A percentile compares a stretch with the other conserved stretches of the same genome.
Conservation (phyloP, 2,113 vertebrate species). For the Bubo bubo region DNA sequence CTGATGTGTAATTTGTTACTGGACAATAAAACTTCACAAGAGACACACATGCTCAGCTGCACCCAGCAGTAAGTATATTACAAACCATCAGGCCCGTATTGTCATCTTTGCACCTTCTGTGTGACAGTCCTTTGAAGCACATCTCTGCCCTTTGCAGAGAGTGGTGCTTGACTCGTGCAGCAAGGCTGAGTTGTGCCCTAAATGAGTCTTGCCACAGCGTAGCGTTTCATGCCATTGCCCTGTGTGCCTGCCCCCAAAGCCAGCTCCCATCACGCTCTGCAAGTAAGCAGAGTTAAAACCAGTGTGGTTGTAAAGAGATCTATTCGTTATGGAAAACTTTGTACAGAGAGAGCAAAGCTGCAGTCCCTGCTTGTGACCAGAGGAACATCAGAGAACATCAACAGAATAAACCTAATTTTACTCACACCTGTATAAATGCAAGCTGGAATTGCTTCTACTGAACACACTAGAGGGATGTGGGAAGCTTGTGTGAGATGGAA, state of each 20-base stretch:
- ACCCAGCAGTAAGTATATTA: neutral
- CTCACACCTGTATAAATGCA: neutral
- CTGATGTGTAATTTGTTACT: neutral
- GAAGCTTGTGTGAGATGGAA: neutral
- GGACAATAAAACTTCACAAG: neutral
- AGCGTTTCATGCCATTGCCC: neutral
- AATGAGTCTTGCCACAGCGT: fast-evolving
- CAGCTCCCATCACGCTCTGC: neutral
- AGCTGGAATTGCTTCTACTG: neutral
- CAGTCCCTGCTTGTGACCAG: neutral
- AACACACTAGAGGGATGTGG: neutral
- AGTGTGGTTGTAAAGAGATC: neutral
- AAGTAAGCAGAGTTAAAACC: neutral
- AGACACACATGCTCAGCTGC: neutral
- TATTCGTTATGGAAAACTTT: neutral
- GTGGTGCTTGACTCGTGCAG: fast-evolving
- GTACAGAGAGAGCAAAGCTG: neutral
- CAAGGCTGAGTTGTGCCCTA: neutral
- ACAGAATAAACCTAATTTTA: neutral
- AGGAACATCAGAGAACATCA: neutral
- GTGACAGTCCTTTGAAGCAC: neutral
- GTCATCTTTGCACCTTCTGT: neutral
- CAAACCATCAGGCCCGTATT: neutral
- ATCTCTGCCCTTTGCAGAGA: neutral
- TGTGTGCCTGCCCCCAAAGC: neutral